Evolutionary conservation across 2,113 vertebrate genomes (phyloP).

Genomic region (Asarcornis scutulata): DNA sequence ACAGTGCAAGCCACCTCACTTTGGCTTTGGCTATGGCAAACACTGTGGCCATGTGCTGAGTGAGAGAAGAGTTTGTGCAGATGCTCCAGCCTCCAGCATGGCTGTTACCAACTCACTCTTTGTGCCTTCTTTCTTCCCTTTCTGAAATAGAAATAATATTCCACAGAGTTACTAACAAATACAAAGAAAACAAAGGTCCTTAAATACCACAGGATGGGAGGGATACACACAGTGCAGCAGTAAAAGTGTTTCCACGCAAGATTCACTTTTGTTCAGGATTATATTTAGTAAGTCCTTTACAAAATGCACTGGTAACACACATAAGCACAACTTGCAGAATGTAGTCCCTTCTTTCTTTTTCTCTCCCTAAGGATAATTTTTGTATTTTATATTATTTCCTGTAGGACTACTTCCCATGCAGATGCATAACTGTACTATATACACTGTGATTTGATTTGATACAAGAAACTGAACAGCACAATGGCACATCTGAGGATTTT

Average conservation of each 20-base stretch:
- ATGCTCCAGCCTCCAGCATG: background rate
- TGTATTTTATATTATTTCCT: constrained; percentile 43
- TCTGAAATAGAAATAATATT: background rate
- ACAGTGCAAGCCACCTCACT: background rate
- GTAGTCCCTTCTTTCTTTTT: background rate
- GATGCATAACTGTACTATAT: constrained; percentile 4
- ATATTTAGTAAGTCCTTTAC: background rate
- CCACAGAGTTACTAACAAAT: background rate
- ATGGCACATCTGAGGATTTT: constrained; percentile 6
- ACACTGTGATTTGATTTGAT: constrained; percentile 16
- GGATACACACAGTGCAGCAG: background rate
- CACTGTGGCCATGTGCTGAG: accelerated
- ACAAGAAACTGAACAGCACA: background rate
- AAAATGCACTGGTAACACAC: constrained; percentile 13
- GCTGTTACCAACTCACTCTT: background rate
- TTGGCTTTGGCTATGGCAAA: background rate
- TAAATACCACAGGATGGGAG: background rate
- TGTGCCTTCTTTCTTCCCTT: background rate
- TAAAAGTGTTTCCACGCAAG: background rate
- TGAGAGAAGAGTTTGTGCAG: background rate
- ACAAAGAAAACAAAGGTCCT: background rate
- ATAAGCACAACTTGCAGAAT: background rate
- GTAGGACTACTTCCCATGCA: constrained; percentile 47
- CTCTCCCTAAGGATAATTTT: constrained; percentile 13
- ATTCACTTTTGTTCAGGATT: background rate